Percentiles rank a stretch among this genome's conserved stretches.
These are phyloP conservation scores for Monarcha castaneiventris DNA, from an alignment of 2,113 vertebrate genomes.

Conservation along the genomic window DNA sequence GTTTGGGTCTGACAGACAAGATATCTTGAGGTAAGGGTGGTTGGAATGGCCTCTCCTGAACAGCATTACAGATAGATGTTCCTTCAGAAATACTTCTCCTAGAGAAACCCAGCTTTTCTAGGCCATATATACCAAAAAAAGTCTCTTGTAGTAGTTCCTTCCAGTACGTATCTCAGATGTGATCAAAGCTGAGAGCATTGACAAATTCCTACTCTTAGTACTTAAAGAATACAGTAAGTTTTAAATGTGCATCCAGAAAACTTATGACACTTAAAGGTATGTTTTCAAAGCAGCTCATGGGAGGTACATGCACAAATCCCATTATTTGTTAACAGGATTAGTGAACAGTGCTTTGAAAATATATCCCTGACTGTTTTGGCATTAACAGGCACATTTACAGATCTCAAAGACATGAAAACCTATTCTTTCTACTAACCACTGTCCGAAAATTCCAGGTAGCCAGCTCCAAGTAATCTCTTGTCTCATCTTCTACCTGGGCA, in stretches of 20 bases:
- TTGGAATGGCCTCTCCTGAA: neutral
- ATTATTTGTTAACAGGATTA: slow-evolving; percentile 50
- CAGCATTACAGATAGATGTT: neutral
- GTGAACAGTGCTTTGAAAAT: slow-evolving; percentile 12
- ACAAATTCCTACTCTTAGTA: neutral
- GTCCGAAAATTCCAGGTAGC: neutral
- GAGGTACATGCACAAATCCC: slow-evolving; percentile 26
- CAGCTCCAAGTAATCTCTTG: neutral
- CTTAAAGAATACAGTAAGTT: neutral
- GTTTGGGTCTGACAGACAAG: neutral
- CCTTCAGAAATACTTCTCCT: neutral
- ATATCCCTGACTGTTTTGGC: neutral
- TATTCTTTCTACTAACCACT: neutral
- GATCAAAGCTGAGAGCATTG: neutral
- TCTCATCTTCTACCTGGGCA: neutral
- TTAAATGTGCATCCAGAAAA: neutral
- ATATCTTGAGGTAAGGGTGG: neutral
- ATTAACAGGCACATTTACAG: neutral
- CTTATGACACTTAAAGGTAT: neutral
- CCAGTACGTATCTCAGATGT: neutral
- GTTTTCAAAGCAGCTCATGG: slow-evolving; percentile 6
- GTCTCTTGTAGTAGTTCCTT: neutral
- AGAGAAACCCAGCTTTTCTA: neutral
- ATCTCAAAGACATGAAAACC: neutral
- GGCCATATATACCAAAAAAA: neutral